Base-by-base conservation (phyloP, 2,888 invertebrate species). In the Venustoraphidia nigricollis region DNA sequence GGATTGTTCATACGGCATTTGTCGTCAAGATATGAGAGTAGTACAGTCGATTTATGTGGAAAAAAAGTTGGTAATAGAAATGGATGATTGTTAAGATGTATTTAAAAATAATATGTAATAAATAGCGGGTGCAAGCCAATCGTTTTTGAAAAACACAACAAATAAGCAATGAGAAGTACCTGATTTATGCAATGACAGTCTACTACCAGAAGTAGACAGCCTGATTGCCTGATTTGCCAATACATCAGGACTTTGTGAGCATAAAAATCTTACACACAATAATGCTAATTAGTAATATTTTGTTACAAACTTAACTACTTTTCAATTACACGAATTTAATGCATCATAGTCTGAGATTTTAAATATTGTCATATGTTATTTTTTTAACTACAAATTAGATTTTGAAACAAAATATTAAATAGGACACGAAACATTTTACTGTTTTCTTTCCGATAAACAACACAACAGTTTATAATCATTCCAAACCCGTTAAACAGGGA, bases 191-290 rank as follows among this genome's bases (percentile, higher is more conserved):
- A 50, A 52, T 40, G 52, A 47, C 39, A 52, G 49, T 47, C 50
- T 50, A 50, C 45, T 50, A 50, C 50, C 50, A 43, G 50, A 49
- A 43, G 52, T 45, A 38, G 50, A 41, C 47, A 52, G 48, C 38
- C 52, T 47, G 38, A 51, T 38, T 40, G 47, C 46, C 45, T 52
- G 52, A 48, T 46, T 47, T 41, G 52, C 68, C 58, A 68, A 63
- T 55, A 68, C 68, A 58, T 68, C 68, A 53, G 68, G 68, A 61
- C 66, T 68, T 64, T 68, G 68, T 54, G 67, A 63, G 65, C 67
- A 67, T 58, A 68, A 62, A 62, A 68, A 68, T 67, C 68, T 68
- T 63, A 56, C 58, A 60, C 17, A 42, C 27, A 14, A 42, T 35
- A 46, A 40, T 36, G 39, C 46, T 41, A 46, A 46, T 46, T 41